phyloP scores from a whole-genome alignment of 2,888 invertebrate species.

The Drosophila quinaria region DNA sequence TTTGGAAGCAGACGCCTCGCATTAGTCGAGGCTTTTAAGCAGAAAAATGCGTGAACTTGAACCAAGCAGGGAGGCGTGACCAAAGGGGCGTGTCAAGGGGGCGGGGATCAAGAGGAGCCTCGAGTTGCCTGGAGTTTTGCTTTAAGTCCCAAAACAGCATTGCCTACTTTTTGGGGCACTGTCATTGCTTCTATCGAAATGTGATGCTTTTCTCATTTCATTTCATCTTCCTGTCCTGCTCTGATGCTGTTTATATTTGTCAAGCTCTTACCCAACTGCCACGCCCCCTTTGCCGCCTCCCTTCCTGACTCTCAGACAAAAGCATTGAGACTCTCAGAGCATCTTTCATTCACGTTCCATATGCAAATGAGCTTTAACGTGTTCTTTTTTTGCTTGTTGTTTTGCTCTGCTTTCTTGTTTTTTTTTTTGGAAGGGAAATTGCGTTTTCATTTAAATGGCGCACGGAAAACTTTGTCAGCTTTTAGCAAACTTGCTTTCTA shows the following conservation, averaged over 20 bases:
- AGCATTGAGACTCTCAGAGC: not conserved
- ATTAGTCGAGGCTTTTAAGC: conserved; percentile 82
- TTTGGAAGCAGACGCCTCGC: conserved; percentile 64
- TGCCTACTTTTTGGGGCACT: conserved; percentile 64
- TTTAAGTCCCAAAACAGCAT: conserved; percentile 64
- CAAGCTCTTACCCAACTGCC: conserved; percentile 52
- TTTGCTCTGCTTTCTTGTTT: conserved; percentile 10
- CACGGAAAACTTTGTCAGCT: conserved; percentile 54
- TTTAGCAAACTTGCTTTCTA: conserved; percentile 49
- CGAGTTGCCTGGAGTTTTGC: conserved; percentile 17
- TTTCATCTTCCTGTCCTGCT: not conserved
- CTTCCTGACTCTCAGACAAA: conserved; percentile 24
- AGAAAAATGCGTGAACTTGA: conserved; percentile 82
- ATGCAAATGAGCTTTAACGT: conserved; percentile 79
- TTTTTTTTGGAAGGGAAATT: conserved; percentile 51
- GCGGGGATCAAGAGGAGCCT: not conserved
- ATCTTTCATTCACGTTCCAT: conserved; percentile 58
- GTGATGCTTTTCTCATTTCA: conserved; percentile 18
- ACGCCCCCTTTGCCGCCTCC: not conserved
- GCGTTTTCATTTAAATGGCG: conserved; percentile 78
- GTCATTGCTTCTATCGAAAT: conserved; percentile 59
- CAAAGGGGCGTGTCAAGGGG: not conserved
- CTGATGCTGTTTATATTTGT: conserved; percentile 58
- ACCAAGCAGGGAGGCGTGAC: not conserved
- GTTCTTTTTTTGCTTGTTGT: conserved; percentile 19